Evolutionary conservation across 2,797 vertebrate genomes (phyloP).

Genomic region (Buceros bicornis): DNA sequence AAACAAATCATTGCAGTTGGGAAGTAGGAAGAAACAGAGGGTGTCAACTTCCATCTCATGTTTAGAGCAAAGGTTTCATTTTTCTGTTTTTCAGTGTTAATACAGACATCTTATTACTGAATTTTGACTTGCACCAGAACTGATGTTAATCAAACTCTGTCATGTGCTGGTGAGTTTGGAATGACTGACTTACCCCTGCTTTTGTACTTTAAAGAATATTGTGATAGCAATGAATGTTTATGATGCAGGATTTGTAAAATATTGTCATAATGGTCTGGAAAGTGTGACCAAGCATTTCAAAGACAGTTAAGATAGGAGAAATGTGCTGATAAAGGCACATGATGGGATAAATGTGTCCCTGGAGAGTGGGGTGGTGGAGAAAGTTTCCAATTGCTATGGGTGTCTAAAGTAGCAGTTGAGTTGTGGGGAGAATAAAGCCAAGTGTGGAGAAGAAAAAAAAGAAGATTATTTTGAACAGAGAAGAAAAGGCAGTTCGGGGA

Average conservation of each 20-base stretch:
- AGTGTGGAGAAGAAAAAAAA: background rate
- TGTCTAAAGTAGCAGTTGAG: background rate
- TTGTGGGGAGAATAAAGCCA: background rate
- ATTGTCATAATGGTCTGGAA: background rate
- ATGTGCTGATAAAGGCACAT: background rate
- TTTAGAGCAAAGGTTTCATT: background rate
- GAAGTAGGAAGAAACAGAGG: background rate
- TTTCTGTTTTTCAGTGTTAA: background rate
- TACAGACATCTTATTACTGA: background rate
- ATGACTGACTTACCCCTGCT: background rate
- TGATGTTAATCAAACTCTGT: background rate
- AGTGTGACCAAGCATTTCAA: background rate
- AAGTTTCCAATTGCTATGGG: fast-evolving
- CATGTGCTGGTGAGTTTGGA: background rate
- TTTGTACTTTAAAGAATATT: background rate
- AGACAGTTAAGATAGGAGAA: background rate
- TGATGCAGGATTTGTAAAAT: background rate
- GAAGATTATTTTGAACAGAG: background rate
- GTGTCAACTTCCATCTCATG: background rate
- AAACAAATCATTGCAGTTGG: background rate
- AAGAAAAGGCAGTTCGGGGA: background rate
- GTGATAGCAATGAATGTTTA: background rate
- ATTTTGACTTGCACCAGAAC: background rate
- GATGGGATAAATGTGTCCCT: background rate
- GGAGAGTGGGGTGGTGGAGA: background rate